Evolutionary conservation across 1,140 invertebrate species (phyloP).

Genomic region (Drosophila quadrilineata): DNA sequence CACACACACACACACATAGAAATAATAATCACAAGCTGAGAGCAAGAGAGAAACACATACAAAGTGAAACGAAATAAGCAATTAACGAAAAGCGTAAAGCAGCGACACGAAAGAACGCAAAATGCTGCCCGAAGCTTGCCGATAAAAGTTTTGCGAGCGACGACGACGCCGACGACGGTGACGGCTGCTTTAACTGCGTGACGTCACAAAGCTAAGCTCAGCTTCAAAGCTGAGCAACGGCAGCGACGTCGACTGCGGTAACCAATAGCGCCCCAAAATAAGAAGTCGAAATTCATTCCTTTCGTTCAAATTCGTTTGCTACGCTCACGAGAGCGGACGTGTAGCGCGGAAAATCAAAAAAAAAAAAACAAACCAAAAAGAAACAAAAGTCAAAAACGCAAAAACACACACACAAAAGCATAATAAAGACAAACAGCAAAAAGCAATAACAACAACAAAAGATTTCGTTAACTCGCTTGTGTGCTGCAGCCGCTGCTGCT

Average conservation of each 20-base stretch:
- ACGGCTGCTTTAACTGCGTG: constrained; percentile 18
- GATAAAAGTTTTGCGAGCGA: constrained; percentile 17
- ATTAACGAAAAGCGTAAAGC: constrained; percentile 36
- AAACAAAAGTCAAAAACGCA: constrained; percentile 24
- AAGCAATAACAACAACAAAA: constrained; percentile 14
- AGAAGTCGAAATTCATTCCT: constrained; percentile 79
- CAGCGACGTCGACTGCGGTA: constrained; percentile 38
- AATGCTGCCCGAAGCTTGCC: constrained; percentile 4
- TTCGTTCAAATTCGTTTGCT: constrained; percentile 80
- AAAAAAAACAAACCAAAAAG: constrained; percentile 24
- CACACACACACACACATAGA: no score
- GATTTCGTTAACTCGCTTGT: constrained; percentile 29
- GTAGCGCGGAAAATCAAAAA: constrained; percentile 64
- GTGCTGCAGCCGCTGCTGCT: no score
- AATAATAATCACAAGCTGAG: no score
- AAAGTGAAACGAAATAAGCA: constrained; percentile 34
- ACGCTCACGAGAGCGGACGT: constrained; percentile 80
- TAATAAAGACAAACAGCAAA: constrained; percentile 4
- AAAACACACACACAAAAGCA: constrained; percentile 25
- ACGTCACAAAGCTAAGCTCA: constrained; percentile 56
- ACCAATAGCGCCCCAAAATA: constrained; percentile 78
- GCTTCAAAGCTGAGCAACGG: constrained; percentile 14
- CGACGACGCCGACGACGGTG: neutral
- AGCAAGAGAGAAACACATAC: no score
- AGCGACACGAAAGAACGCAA: constrained; percentile 50